These are phyloP conservation scores for Zaprionus taronus DNA, from an alignment of 1,140 invertebrate species.

Conservation along the genomic window DNA sequence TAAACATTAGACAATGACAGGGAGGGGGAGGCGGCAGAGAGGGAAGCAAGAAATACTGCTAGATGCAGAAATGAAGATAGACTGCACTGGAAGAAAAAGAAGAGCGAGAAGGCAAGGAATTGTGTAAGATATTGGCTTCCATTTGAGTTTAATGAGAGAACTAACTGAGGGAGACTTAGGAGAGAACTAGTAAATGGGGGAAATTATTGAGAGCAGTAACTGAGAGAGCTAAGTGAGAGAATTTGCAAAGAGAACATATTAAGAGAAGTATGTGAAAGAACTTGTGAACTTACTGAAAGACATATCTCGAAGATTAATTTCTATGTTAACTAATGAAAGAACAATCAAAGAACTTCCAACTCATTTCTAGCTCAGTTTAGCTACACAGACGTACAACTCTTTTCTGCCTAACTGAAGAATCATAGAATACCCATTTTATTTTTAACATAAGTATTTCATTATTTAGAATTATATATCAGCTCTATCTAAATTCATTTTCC, in stretches of 20 bases:
- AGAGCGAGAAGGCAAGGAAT: not conserved
- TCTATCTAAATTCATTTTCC: too few relatives aligned
- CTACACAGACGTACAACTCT: too few relatives aligned
- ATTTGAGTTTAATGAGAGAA: not conserved
- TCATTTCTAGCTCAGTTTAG: too few relatives aligned
- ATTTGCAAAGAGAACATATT: too few relatives aligned
- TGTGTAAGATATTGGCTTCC: not conserved
- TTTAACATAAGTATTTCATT: too few relatives aligned
- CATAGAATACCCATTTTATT: too few relatives aligned
- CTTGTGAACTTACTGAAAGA: too few relatives aligned
- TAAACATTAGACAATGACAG: conserved; percentile 40
- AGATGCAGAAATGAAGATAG: conserved; percentile 1
- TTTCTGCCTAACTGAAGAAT: too few relatives aligned
- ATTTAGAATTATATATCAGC: too few relatives aligned
- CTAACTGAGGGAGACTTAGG: not conserved
- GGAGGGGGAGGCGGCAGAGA: not conserved
- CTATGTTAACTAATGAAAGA: too few relatives aligned
- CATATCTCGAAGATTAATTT: rapidly evolving
- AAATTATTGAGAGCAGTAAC: not conserved
- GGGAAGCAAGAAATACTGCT: not conserved
- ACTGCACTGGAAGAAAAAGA: not conserved
- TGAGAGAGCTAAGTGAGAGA: not conserved
- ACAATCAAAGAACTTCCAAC: too few relatives aligned
- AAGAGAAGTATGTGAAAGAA: too few relatives aligned
- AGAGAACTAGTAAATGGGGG: not conserved